A percentile compares a stretch with the other conserved stretches of the same genome.
Conservation (phyloP, 2,113 vertebrate species). For the Illadopsis cleaveri region DNA sequence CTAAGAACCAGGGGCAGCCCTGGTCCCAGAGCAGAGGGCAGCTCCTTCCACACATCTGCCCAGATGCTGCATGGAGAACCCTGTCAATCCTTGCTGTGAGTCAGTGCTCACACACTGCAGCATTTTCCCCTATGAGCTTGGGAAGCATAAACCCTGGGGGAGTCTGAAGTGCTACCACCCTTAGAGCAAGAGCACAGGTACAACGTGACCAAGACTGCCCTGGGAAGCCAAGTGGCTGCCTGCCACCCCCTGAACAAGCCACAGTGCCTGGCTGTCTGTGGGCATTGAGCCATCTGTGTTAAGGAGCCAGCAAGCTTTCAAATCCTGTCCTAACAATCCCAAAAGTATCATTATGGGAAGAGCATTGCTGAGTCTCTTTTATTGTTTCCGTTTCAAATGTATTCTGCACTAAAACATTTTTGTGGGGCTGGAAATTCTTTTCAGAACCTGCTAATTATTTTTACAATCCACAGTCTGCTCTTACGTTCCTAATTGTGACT, state of each 20-base stretch:
- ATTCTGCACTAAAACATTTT: conserved; percentile 43
- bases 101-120: background rate
- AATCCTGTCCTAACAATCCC: background rate
- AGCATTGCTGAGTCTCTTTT: background rate
- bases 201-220: fast-evolving
- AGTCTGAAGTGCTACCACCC: background rate
- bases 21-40: background rate
- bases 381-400: conserved; percentile 13
- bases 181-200: background rate
- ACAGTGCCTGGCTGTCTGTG: background rate
- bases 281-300: background rate
- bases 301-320: background rate
- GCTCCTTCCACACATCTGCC: background rate
- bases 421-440: conserved; percentile 47
- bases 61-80: background rate
- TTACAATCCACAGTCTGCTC: conserved; percentile 35
- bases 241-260: background rate
- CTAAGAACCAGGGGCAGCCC: background rate
- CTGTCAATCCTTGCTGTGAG: background rate
- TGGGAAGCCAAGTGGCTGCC: background rate
- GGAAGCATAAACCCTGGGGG: background rate
- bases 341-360: background rate
- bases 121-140: background rate
- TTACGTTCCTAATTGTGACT: conserved; percentile 47
- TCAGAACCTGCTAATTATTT: conserved; percentile 57